Evolutionary conservation across 2,113 vertebrate species (phyloP).

Genomic region (Sceloporus undulatus): DNA sequence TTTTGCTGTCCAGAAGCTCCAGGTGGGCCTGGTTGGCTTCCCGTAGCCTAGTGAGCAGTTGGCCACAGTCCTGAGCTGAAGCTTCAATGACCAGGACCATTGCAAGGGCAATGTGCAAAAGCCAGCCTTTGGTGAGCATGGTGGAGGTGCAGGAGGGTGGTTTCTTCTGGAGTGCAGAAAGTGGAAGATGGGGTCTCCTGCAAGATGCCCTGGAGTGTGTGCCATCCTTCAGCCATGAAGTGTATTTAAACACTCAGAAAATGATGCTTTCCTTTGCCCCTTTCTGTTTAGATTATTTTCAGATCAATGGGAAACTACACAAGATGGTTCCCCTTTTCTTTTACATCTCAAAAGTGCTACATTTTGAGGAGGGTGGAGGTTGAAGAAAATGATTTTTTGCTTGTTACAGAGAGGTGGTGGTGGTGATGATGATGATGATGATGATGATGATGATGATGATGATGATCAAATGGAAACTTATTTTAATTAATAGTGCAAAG

Average conservation of each 20-base stretch:
- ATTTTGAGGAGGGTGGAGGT: not conserved
- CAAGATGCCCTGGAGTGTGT: not conserved
- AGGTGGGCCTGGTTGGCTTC: slow-evolving; percentile 34
- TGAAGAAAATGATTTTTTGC: too few relatives aligned
- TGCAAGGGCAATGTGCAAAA: slow-evolving; percentile 29
- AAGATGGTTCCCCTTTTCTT: not conserved
- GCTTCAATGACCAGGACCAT: not conserved
- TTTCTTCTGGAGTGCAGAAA: not conserved
- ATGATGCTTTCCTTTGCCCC: not conserved
- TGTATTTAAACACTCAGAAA: not conserved
- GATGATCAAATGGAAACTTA: not conserved
- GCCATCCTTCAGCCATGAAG: not conserved
- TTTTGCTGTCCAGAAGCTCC: slow-evolving; percentile 22
- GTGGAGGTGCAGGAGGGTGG: not conserved
- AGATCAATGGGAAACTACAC: not conserved
- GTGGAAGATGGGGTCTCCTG: not conserved
- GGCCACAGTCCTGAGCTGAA: slow-evolving; percentile 9
- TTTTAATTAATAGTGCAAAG: not conserved
- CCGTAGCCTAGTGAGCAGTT: not conserved
- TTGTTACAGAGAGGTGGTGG: not conserved
- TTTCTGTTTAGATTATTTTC: not conserved
- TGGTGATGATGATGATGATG: too few relatives aligned
- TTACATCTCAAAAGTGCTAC: not conserved
- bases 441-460: too few relatives aligned
- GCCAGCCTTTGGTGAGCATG: slow-evolving; percentile 40